Base-by-base conservation (phyloP, 1,140 invertebrate species). In the Drosophila orena region DNA sequence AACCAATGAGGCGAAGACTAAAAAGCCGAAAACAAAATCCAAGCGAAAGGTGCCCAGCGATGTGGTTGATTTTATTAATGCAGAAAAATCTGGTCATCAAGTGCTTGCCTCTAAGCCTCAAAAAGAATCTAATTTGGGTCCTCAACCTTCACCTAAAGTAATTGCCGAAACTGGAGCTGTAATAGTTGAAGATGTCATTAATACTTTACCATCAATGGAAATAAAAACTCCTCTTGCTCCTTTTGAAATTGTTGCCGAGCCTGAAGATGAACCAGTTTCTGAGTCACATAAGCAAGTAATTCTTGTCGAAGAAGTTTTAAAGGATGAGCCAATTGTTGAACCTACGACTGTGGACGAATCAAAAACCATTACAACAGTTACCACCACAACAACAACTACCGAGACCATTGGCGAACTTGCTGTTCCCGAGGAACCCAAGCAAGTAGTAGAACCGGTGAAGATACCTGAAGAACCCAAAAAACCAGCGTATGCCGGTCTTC, bases 401-500 rank as follows among this genome's bases (percentile, higher is more conserved):
- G 40, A 55, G 35, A 61, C 38, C 11, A 14, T 37, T 2, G 37
- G 20, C 4, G 50, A 66, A 35, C 38, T 37, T n/a, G 3, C 22
- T 0, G 7, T 24, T 44, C 10, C 46, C 4, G 40, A 35, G 35
- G 71, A 62, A 24, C 61, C 62, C 14, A 73, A 60, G 3, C 12
- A 60, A 11, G 59, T 22, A 11, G 55, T 58, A 2, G 61, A 47
- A 30, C 4, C 43, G 10, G 52, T 11, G 0, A 47, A 57, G 17
- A 38, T 34, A 49, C 47, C 52, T 4, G 60, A 81, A 47, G 46
- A 55, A 8, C 55, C 53, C 4, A 66, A 49, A 22, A 92, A 91
- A 62, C 54, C 79, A 42, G 75, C 81, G 6, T 93, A 93, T 72
- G 93, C 92, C 55, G 93, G 92, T 20, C 81, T 93, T 30, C 93